Base-by-base conservation (phyloP, 2,113 vertebrate species). In the Poeciliopsis occidentalis region DNA sequence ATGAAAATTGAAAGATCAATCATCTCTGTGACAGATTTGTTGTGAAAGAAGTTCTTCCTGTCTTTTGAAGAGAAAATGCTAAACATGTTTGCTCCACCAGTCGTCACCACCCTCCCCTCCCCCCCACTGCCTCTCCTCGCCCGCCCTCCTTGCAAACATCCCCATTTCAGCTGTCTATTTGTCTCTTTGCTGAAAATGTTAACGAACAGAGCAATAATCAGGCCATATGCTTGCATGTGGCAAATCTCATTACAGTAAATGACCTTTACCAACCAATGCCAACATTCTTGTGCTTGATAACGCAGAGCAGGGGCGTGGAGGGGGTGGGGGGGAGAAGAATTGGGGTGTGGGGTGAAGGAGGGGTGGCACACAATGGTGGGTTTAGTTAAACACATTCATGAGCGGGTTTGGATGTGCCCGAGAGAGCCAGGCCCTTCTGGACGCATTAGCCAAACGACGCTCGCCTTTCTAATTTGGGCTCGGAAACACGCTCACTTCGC, bases 401-500 rank as follows among this genome's bases (percentile, higher is more conserved):
- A 75, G 82, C 3, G 39, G 44, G 39, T 44, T 34, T 1, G 89
- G 87, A 87, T 74, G 22, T n/a, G 79, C 77, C 76, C 72, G 64
- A 85, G 78, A 85, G 60, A 74, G 86, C 87, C 75, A 69, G 84
- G 87, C 90, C 67, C 91, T 94, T 94, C 92, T 89, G 90, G 89
- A 89, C 84, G 87, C 87, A 91, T 93, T 84, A 87, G 72, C 51
- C 81, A 69, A 72, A 70, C 83, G 73, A 88, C 22, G 47, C 85
- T 89, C 78, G 47, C 75, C 68, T 72, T 67, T 78, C 80, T 89
- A 88, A 93, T 93, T 90, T 92, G 83, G 90, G 91, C 3, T 93
- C 89, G 89, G 92, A 94, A 93, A 89, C 90, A 83, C 91, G 92
- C 94, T 95, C 90, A 90, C 85, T 92, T 93, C 91, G 94, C 93